Percentiles rank a stretch among this genome's conserved stretches.
Conservation (phyloP, 2,797 vertebrate genomes). For the Sebastes alutus region DNA sequence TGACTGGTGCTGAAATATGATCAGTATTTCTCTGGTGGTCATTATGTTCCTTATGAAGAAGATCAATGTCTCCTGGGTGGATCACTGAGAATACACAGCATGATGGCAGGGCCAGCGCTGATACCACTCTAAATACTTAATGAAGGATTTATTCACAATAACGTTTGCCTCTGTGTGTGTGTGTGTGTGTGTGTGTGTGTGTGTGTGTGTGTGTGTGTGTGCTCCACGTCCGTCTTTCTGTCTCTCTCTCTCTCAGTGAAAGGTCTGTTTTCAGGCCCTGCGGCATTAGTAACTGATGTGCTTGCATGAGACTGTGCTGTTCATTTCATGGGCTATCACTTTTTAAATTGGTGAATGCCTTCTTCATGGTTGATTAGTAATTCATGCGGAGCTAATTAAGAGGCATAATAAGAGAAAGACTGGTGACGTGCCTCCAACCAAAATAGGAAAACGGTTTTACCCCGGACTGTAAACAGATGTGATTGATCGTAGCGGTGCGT, state of each 20-base stretch:
- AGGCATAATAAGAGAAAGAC: constrained; percentile 82
- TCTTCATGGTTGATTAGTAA: constrained; percentile 85
- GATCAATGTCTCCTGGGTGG: constrained; percentile 82
- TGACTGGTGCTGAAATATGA: constrained; percentile 83
- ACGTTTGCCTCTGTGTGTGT: constrained; percentile 59
- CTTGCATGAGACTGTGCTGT: constrained; percentile 73
- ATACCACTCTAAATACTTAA: constrained; percentile 83
- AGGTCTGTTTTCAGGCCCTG: constrained; percentile 70
- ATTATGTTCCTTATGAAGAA: constrained; percentile 82
- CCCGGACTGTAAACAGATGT: constrained; percentile 72
- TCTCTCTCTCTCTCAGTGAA: constrained; percentile 55
- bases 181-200: constrained; percentile 15
- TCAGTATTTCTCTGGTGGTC: constrained; percentile 81
- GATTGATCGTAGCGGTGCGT: constrained; percentile 53
- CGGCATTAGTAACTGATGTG: constrained; percentile 75
- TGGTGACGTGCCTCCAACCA: constrained; percentile 75
- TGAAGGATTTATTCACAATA: constrained; percentile 76
- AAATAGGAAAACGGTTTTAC: constrained; percentile 59
- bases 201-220: neutral
- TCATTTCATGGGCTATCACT: constrained; percentile 87
- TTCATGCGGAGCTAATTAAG: constrained; percentile 84
- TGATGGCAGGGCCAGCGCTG: constrained; percentile 64
- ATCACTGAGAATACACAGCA: constrained; percentile 74
- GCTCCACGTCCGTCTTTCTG: neutral
- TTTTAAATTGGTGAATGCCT: constrained; percentile 85